These are phyloP conservation scores for Zygaena filipendulae DNA, from an alignment of 2,888 invertebrate species.

Conservation along the genomic window DNA sequence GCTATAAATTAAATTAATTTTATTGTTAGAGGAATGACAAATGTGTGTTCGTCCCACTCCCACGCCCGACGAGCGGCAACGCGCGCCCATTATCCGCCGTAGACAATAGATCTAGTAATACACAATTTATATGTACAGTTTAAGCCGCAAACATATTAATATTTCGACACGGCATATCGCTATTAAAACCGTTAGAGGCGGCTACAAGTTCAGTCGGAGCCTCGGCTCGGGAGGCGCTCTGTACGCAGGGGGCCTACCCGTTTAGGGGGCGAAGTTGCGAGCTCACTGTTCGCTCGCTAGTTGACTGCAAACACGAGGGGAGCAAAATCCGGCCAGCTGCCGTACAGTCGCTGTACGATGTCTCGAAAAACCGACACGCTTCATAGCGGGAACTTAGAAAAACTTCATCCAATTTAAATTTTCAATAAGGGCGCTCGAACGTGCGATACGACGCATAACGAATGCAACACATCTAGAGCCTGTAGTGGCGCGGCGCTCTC, in stretches of 20 bases:
- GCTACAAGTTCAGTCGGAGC: conserved; percentile 30
- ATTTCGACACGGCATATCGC: conserved; percentile 54
- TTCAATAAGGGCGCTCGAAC: conserved; percentile 31
- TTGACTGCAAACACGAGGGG: conserved; percentile 43
- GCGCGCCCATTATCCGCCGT: conserved; percentile 19
- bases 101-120: conserved; percentile 28
- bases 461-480: conserved; percentile 30
- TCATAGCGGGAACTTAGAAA: conserved; percentile 28
- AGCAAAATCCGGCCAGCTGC: conserved; percentile 39
- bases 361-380: conserved; percentile 33
- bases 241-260: conserved; percentile 27
- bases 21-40: conserved; percentile 59
- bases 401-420: conserved; percentile 34
- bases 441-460: conserved; percentile 25
- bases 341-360: too few species aligned
- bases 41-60: conserved; percentile 47
- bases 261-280: too few species aligned
- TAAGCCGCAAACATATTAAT: conserved; percentile 48
- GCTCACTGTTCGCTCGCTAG: conserved; percentile 28
- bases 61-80: conserved; percentile 25
- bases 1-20: conserved; percentile 53
- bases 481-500: conserved; percentile 19
- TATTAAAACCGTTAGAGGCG: conserved; percentile 51
- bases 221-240: conserved; percentile 31
- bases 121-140: conserved; percentile 33